Conservation (phyloP, 2,888 invertebrate genomes). For the Andrena minutula region DNA sequence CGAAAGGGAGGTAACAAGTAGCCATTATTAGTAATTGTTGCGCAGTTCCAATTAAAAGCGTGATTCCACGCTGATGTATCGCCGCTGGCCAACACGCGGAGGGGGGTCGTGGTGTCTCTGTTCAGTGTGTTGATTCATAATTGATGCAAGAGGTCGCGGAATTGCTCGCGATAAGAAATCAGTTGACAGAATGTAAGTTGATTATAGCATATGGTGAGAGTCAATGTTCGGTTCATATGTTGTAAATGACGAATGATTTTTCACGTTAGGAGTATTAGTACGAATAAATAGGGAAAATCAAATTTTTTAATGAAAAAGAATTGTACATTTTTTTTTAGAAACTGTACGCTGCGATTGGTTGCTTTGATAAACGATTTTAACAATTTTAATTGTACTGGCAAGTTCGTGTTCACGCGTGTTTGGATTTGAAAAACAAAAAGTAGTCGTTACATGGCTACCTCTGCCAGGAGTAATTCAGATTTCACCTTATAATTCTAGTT, state of each 20-base stretch:
- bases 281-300: not conserved
- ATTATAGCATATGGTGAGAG: not conserved
- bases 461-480: not conserved
- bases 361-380: not conserved
- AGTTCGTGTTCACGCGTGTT: not conserved
- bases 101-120: not conserved
- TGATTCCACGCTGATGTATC: not conserved
- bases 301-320: not conserved
- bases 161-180: not conserved
- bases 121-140: not conserved
- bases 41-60: constrained; percentile 32
- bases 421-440: constrained; percentile 1
- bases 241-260: not conserved
- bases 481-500: not conserved
- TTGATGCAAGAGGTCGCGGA: not conserved
- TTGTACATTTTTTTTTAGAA: not conserved
- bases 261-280: not conserved
- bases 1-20: constrained; percentile 28
- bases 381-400: not conserved
- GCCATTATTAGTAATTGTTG: constrained; percentile 29
- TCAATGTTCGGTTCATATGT: not conserved
- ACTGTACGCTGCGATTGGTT: no score
- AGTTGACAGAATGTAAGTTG: not conserved
- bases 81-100: not conserved
- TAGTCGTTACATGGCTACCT: not conserved